Evolutionary conservation across 2,797 vertebrate species (phyloP), one percentile per base, ranked within the genome.

Genomic region (Picus viridis): DNA sequence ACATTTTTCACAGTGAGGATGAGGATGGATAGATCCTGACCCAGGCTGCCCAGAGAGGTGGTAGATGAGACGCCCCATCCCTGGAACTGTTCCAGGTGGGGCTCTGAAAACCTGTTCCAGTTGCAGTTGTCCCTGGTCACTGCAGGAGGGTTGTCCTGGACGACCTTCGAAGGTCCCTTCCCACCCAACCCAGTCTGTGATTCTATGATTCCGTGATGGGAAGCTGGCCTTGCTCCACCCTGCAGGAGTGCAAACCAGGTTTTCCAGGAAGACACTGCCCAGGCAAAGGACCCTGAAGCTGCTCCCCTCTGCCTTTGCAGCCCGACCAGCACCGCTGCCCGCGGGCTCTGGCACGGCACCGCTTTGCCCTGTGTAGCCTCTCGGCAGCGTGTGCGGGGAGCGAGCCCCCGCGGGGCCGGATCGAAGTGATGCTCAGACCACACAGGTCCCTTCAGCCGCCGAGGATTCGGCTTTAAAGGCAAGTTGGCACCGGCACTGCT

Each of bases 381-480:
- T 58, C 43, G 14, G 58, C 49, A 6, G 22, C 26, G 9, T 51
- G 93, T 73, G 78, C 87, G 4, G 74, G 83, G 70, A 90, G 13
- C 0, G 11, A 92, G 45, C 49, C 53, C 84, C 83, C 2, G 7
- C 45, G 0, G 79, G 39, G 63, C 22, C 0, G 10, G 34, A 16
- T 11, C 5, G 77, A 13, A 3, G 68, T 54, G 93, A 87, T 87
- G 93, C 69, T 90, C 39, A 5, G 90, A 89, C 78, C 93, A 95
- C 90, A 80, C 90, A 83, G 90, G 83, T 63, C 78, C 92, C 86
- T 51, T 77, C 41, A 95, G 82, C 92, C 0, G 7, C 19, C 1
- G 4, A 80, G 70, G 65, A 91, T 80, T 78, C 22, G 0, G 51
- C 86, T 86, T 58, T 18, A 41, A 29, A 61, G 9, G 27, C 8